Conservation (phyloP, 1,140 invertebrate genomes). For the Argopecten irradians region DNA sequence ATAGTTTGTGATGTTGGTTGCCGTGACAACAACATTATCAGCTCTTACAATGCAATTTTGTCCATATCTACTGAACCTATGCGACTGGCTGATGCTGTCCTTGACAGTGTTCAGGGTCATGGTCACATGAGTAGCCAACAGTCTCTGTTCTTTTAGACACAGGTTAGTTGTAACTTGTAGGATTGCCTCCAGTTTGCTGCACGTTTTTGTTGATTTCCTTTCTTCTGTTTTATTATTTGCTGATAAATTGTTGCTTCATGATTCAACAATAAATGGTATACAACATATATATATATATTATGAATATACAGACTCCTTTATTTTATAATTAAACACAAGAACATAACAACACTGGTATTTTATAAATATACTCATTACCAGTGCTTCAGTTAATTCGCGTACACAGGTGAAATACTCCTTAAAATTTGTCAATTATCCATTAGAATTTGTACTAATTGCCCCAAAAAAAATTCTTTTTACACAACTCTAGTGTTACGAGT, state of each 20-base stretch:
- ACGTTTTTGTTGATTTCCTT: not conserved
- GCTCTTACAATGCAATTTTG: conserved; percentile 1
- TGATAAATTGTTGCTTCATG: not conserved
- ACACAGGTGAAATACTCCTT: too few species aligned
- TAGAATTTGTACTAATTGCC: too few species aligned
- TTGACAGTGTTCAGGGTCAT: conserved; percentile 1
- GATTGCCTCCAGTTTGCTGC: not conserved
- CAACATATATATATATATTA: too few species aligned
- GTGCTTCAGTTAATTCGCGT: too few species aligned
- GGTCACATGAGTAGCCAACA: not conserved
- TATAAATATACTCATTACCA: too few species aligned
- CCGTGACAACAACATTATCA: not conserved
- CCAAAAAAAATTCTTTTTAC: too few species aligned
- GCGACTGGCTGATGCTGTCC: conserved; percentile 2
- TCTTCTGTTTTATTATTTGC: not conserved
- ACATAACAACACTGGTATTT: too few species aligned
- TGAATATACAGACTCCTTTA: too few species aligned
- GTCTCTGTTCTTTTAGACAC: conserved; percentile 4
- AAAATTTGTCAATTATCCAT: too few species aligned
- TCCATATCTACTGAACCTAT: not conserved
- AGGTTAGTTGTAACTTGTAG: not conserved
- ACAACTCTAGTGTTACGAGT: too few species aligned
- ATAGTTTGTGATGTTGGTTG: not conserved
- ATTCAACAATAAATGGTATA: too few species aligned
- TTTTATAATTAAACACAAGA: too few species aligned